Conservation (phyloP, 2,797 vertebrate genomes). For the Tragelaphus oryx region DNA sequence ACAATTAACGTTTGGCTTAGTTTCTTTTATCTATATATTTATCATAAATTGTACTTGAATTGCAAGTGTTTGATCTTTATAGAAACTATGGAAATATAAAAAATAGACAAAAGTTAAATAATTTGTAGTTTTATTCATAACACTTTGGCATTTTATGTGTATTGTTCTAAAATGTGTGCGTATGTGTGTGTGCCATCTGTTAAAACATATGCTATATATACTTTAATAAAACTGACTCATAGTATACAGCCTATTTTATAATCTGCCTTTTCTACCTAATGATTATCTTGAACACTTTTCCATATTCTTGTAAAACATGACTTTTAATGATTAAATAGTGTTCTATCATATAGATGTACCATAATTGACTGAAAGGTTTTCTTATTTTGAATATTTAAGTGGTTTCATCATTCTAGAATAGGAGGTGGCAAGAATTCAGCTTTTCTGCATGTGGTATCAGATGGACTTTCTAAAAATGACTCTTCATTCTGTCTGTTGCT, state of each 20-base stretch:
- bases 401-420: background rate
- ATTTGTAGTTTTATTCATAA: background rate
- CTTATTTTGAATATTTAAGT: background rate
- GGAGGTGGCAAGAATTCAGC: background rate
- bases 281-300: background rate
- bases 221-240: background rate
- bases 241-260: background rate
- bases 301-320: background rate
- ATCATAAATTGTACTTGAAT: background rate
- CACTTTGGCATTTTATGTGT: background rate
- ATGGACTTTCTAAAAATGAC: conserved; percentile 22
- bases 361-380: background rate
- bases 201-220: background rate
- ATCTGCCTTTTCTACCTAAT: background rate
- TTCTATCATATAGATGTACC: background rate
- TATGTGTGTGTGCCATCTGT: background rate
- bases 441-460: background rate
- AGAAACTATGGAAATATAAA: background rate
- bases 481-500: background rate
- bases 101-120: background rate
- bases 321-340: background rate
- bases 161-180: background rate
- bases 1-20: background rate
- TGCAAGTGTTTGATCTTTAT: background rate
- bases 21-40: background rate